A percentile compares a stretch with the other conserved stretches of the same genome.
Conservation (phyloP, 2,113 vertebrate species). For the Tursiops truncatus region DNA sequence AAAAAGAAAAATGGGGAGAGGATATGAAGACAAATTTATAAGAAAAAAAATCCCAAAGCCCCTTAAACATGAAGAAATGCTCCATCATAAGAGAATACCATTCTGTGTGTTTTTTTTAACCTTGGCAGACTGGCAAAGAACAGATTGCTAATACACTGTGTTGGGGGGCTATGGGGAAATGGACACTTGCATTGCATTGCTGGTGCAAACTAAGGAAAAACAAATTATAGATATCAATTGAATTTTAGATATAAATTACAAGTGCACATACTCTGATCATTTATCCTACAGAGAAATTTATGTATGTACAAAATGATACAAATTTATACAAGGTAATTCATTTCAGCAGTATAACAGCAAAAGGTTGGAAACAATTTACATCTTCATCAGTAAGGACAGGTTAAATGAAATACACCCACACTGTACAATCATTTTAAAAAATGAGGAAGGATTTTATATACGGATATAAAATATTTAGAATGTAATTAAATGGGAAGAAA, state of each 20-base stretch:
- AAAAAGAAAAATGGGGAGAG: background rate
- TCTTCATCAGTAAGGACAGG: background rate
- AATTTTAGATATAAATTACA: background rate
- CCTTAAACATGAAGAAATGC: background rate
- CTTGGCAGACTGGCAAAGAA: background rate
- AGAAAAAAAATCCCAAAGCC: background rate
- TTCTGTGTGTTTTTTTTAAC: background rate
- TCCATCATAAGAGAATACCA: background rate
- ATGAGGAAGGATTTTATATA: background rate
- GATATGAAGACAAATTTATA: conserved; percentile 5
- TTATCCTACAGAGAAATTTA: conserved; percentile 8
- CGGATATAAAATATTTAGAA: background rate
- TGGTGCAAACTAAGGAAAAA: background rate
- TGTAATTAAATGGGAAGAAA: background rate
- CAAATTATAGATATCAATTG: background rate
- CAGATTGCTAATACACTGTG: background rate
- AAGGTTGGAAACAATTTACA: background rate
- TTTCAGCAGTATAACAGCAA: background rate
- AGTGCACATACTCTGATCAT: background rate
- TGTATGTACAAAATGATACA: conserved; percentile 1
- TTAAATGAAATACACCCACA: background rate
- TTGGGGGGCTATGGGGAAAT: background rate
- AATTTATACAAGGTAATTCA: conserved; percentile 17
- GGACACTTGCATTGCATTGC: background rate
- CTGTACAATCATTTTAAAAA: background rate